These are phyloP conservation scores for Chouioia cunea DNA, from an alignment of 2,888 invertebrate genomes.

Conservation along the genomic window DNA sequence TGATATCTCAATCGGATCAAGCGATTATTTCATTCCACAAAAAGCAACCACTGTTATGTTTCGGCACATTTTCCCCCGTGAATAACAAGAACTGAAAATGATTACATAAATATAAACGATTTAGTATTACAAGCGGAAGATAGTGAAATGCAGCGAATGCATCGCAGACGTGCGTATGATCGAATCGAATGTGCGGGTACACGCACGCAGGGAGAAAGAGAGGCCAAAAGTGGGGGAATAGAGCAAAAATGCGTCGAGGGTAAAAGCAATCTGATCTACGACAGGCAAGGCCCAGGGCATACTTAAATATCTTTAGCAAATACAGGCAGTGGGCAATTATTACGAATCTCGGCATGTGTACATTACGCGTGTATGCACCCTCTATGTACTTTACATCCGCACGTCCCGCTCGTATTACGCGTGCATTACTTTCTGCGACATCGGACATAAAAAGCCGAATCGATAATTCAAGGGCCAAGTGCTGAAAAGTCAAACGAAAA, in stretches of 20 bases:
- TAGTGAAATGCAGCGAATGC: constrained; percentile 14
- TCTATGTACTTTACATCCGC: constrained; percentile 22
- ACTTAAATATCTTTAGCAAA: constrained; percentile 44
- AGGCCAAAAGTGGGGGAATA: neutral
- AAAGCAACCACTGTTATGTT: too few relatives aligned
- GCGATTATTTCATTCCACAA: too few relatives aligned
- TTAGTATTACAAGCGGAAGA: neutral
- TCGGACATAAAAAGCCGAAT: too few relatives aligned
- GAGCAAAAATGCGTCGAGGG: constrained; percentile 21
- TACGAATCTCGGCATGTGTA: constrained; percentile 18
- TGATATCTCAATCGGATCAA: too few relatives aligned
- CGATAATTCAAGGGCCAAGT: constrained; percentile 2
- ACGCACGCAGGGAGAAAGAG: constrained; percentile 2
- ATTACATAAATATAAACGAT: too few relatives aligned
- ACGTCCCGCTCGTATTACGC: constrained; percentile 5
- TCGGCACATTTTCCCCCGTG: too few relatives aligned
- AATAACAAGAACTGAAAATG: too few relatives aligned
- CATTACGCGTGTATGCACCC: constrained; percentile 16
- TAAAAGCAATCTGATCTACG: constrained; percentile 32
- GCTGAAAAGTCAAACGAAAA: constrained; percentile 30
- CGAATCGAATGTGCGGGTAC: constrained; percentile 4
- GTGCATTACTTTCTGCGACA: neutral
- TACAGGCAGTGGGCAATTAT: constrained; percentile 38
- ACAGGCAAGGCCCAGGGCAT: constrained; percentile 7
- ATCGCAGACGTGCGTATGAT: constrained; percentile 37